phyloP scores from a whole-genome alignment of 30 jellyfish, hydroid and myxozoan genomes.

The Cassiopea andromeda region DNA sequence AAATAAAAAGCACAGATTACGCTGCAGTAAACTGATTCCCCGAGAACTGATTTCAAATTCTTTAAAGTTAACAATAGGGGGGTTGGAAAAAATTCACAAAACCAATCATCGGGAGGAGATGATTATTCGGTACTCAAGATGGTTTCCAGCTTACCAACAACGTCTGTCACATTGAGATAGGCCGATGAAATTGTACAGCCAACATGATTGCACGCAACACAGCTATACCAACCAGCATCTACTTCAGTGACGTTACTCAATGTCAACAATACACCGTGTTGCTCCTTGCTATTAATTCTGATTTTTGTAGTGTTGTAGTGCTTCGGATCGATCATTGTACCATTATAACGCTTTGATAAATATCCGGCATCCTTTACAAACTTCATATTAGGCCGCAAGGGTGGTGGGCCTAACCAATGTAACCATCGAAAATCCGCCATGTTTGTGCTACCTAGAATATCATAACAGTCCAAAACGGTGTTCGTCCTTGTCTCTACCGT shows the following conservation, averaged over 20 bases:
- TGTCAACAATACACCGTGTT: conserved; percentile 82
- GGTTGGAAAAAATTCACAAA: too few relatives aligned
- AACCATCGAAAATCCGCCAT: conserved; percentile 94
- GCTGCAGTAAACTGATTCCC: too few relatives aligned
- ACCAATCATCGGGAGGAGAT: too few relatives aligned
- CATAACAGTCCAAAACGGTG: conserved; percentile 80
- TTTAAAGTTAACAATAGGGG: too few relatives aligned
- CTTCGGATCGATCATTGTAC: conserved; percentile 56
- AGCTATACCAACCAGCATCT: conserved; percentile 91
- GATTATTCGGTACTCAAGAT: too few relatives aligned
- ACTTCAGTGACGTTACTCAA: conserved; percentile 50
- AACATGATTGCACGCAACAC: conserved; percentile 87
- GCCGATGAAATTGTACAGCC: conserved; percentile 82
- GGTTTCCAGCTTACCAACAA: conserved; percentile 17
- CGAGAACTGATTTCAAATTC: too few relatives aligned
- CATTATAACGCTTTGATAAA: conserved; percentile 29
- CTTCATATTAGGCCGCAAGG: conserved; percentile 16
- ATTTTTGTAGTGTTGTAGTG: conserved; percentile 32
- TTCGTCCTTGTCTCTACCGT: conserved; percentile 56
- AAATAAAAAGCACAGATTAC: too few relatives aligned
- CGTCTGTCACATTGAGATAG: conserved; percentile 38
- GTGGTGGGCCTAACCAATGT: conserved; percentile 79
- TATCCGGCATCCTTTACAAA: conserved; percentile 33
- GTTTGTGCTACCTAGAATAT: conserved; percentile 75
- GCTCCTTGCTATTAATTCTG: conserved; percentile 16